phyloP scores from a whole-genome alignment of 2,113 vertebrate genomes.

The Bos javanicus region DNA sequence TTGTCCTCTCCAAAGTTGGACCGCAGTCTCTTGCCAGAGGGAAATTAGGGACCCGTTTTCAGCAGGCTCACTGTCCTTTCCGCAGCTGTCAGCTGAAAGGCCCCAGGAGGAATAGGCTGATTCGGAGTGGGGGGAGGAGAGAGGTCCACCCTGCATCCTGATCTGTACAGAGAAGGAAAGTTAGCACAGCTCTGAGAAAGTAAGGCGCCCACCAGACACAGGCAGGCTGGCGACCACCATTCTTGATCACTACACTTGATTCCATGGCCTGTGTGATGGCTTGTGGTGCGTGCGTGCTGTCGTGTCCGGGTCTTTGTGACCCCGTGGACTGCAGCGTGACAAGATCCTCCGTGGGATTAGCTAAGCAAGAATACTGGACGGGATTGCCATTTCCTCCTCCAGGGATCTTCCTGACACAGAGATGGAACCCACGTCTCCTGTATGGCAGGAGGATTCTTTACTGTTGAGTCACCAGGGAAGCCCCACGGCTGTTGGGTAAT shows the following conservation, averaged over 20 bases:
- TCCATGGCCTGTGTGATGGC: not conserved
- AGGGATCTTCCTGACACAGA: not conserved
- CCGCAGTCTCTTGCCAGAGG: constrained; percentile 67
- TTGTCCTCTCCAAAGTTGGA: constrained; percentile 75
- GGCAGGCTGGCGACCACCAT: not conserved
- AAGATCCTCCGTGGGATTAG: not conserved
- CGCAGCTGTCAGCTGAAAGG: constrained; percentile 76
- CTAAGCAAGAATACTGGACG: not conserved
- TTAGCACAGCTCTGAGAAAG: not conserved
- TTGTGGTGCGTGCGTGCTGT: not conserved
- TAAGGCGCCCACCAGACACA: not conserved
- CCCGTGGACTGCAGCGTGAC: not conserved
- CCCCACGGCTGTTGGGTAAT: not conserved
- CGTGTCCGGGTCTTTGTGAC: not conserved
- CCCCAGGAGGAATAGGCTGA: constrained; percentile 56
- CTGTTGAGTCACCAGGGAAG: not conserved
- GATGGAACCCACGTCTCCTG: not conserved
- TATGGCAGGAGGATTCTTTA: not conserved
- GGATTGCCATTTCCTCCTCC: not conserved
- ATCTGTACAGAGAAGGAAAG: constrained; percentile 18
- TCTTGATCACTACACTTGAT: not conserved
- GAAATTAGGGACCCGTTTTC: constrained; percentile 68
- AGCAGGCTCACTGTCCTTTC: constrained; percentile 56
- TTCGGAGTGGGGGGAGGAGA: not conserved
- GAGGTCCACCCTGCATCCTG: constrained; percentile 26